Evolutionary conservation across 2,888 invertebrate species (phyloP), one percentile per base, ranked within the genome.

Genomic region (Latrodectus elegans): DNA sequence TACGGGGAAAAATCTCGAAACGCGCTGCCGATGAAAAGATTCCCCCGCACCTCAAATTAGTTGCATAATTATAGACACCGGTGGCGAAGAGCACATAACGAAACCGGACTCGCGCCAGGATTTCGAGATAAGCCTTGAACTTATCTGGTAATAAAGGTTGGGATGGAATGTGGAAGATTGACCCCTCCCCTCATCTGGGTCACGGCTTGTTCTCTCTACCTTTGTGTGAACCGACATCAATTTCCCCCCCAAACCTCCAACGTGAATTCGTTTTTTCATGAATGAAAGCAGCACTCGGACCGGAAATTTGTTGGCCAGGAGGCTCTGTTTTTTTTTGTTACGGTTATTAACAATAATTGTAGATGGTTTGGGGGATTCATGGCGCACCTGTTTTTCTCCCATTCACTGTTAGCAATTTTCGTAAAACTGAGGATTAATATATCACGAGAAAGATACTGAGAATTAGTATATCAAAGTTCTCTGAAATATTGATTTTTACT

Each of bases 231-330:
- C 67, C 22, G 60, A 65, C 77, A 67, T 84, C 65, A 72, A 78
- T 74, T 82, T 75, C 22, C 64, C 65, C 11, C 55, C 17, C 64
- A 26, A 55, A 38, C 52, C 38, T 10, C 12, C 17, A 17, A 53
- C 22, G 75, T 49, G 51, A 51, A 38, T 52, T 81, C 64, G 51
- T 73, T 74, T 82, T 53, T 74, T 68, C 55, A 78, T 85, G 85
- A 85, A 85, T 85, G 85, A 80, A 84, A 49, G 75, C 65, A 60
- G 15, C 14, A n/a, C 4, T 26, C 11, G 67, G 65, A 70, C 85
- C 85, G 74, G 85, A 85, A 85, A 85, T 72, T 75, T 68, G 68
- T 26, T n/a, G 49, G 53, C 67, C 17, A 75, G 67, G 74, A 85
- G 70, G 67, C 78, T 72, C 78, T 55, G 67, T 73, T 53, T 83